These are phyloP conservation scores for Arvicanthis niloticus DNA, from an alignment of 2,113 vertebrate genomes.

Conservation along the genomic window DNA sequence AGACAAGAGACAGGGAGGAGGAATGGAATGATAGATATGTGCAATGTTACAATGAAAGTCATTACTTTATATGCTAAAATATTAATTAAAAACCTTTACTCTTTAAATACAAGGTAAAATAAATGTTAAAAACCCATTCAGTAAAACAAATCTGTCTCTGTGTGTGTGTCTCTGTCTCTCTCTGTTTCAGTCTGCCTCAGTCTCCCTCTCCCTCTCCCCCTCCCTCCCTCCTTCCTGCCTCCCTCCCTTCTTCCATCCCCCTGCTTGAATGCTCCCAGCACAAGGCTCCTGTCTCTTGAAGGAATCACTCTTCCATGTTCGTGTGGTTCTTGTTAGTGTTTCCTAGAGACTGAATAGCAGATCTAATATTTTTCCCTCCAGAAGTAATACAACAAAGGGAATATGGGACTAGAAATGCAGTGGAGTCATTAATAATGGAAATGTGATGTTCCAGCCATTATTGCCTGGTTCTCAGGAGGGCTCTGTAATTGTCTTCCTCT, in stretches of 20 bases:
- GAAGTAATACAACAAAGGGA: constrained; percentile 62
- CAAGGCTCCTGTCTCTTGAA: background rate
- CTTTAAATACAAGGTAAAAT: background rate
- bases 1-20: background rate
- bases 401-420: constrained; percentile 42
- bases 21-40: too few species aligned
- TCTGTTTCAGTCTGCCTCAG: background rate
- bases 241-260: background rate
- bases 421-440: constrained; percentile 72
- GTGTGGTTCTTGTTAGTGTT: background rate
- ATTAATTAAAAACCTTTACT: background rate
- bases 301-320: background rate
- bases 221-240: background rate
- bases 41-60: background rate
- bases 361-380: constrained; percentile 56
- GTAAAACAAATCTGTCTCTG: background rate
- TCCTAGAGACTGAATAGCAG: background rate
- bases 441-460: constrained; percentile 34
- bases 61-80: background rate
- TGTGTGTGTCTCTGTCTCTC: background rate
- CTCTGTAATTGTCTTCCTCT: constrained; percentile 47
- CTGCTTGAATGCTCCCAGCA: background rate
- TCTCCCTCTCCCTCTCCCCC: background rate
- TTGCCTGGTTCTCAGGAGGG: constrained; percentile 45
- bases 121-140: background rate